Percentiles rank a stretch among this genome's conserved stretches.
Evolutionary conservation across 2,797 vertebrate species (phyloP).

Genomic region (Anabas testudineus): DNA sequence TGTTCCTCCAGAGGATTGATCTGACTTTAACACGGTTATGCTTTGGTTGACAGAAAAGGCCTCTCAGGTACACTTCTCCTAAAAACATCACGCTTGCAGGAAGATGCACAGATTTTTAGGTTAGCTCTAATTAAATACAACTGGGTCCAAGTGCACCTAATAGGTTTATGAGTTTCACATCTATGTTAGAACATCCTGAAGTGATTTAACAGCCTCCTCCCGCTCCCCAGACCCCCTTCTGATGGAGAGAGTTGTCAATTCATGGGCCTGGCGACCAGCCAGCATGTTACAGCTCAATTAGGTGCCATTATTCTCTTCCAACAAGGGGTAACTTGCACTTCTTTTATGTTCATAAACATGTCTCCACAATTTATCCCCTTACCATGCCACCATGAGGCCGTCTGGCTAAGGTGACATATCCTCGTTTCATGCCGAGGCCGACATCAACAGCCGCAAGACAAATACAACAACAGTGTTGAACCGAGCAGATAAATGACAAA

Average conservation of each 20-base stretch:
- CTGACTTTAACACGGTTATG: slow-evolving; percentile 60
- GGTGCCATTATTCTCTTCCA: slow-evolving; percentile 79
- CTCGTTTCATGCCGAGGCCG: slow-evolving; percentile 46
- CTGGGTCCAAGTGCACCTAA: slow-evolving; percentile 45
- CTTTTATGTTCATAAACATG: slow-evolving; percentile 80
- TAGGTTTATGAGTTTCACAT: slow-evolving; percentile 56
- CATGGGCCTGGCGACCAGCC: slow-evolving; percentile 74
- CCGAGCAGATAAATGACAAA: slow-evolving; percentile 49
- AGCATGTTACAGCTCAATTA: slow-evolving; percentile 82
- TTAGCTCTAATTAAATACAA: slow-evolving; percentile 48
- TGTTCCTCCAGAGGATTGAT: slow-evolving; percentile 71
- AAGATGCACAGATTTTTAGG: slow-evolving; percentile 33
- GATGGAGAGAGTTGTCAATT: slow-evolving; percentile 74
- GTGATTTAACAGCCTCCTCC: slow-evolving; percentile 57
- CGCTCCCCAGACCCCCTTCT: slow-evolving; percentile 55
- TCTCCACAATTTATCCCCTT: slow-evolving; percentile 67
- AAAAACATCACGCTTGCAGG: slow-evolving; percentile 37
- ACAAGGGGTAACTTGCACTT: slow-evolving; percentile 79
- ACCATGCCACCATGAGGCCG: slow-evolving; percentile 52
- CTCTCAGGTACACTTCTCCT: slow-evolving; percentile 55
- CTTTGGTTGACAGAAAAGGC: slow-evolving; percentile 57
- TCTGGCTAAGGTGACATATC: slow-evolving; percentile 38
- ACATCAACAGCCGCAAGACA: slow-evolving; percentile 67
- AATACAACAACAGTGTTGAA: slow-evolving; percentile 54
- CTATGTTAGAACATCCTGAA: slow-evolving; percentile 43